Evolutionary conservation across 2,113 vertebrate genomes (phyloP).

Genomic region (Lethenteron reissneri): DNA sequence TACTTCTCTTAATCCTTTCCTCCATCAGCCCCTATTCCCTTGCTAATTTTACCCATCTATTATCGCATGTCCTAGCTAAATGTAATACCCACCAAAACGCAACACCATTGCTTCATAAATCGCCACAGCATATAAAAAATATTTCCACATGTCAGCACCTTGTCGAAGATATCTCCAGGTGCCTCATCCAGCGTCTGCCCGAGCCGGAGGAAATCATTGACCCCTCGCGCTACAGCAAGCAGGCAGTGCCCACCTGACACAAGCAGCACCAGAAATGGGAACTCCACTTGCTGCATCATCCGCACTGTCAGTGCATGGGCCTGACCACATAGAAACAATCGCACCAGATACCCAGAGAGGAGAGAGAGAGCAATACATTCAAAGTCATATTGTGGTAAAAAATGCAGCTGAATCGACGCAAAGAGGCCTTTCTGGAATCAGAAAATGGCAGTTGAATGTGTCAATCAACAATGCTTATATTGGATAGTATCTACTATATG

Average conservation of each 20-base stretch:
- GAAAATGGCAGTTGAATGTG: too few species aligned
- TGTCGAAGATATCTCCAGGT: slow-evolving; percentile 66
- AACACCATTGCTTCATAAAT: neutral
- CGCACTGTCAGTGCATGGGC: slow-evolving; percentile 62
- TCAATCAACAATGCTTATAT: too few species aligned
- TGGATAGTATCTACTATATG: too few species aligned
- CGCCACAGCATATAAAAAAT: neutral
- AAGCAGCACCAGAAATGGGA: slow-evolving; percentile 74
- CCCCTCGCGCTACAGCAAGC: slow-evolving; percentile 42
- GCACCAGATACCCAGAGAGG: too few species aligned
- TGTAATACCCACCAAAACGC: neutral
- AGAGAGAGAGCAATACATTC: too few species aligned
- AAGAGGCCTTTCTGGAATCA: too few species aligned
- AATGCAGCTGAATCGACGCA: too few species aligned
- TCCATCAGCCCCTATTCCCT: neutral
- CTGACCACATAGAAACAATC: neutral
- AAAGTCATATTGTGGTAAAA: too few species aligned
- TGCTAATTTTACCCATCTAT: neutral
- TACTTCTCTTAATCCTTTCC: neutral
- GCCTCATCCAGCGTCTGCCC: slow-evolving; percentile 57
- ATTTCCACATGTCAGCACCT: slow-evolving; percentile 26
- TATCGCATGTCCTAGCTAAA: neutral
- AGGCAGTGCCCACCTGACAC: slow-evolving; percentile 77
- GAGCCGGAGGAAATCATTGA: slow-evolving; percentile 68
- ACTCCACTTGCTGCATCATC: slow-evolving; percentile 36